Evolutionary conservation across 2,888 invertebrate species (phyloP).

Genomic region (Drosophila siamana): DNA sequence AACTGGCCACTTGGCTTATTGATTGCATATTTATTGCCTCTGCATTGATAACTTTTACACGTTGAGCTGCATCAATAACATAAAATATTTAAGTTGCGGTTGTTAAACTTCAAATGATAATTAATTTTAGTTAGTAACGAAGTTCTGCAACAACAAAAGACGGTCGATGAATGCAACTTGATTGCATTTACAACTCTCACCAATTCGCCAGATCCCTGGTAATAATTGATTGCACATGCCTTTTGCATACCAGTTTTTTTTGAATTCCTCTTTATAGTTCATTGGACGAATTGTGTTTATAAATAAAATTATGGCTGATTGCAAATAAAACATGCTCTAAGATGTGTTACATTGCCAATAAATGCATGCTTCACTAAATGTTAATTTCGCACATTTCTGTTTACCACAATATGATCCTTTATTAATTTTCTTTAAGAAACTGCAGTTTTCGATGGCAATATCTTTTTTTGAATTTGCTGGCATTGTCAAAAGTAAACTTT

Average conservation of each 20-base stretch:
- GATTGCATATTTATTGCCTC: constrained; percentile 31
- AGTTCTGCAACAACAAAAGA: constrained; percentile 28
- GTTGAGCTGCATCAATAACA: neutral
- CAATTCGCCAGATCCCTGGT: constrained; percentile 10
- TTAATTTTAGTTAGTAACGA: constrained; percentile 46
- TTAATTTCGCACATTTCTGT: too few relatives aligned
- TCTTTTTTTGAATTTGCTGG: too few relatives aligned
- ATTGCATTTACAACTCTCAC: constrained; percentile 42
- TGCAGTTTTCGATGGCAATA: too few relatives aligned
- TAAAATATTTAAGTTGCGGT: neutral
- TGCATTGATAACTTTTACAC: neutral
- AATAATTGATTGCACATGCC: constrained; percentile 23
- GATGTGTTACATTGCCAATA: too few relatives aligned
- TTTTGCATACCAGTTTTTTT: constrained; percentile 12
- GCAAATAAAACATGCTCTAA: constrained; percentile 10
- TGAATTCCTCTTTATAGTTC: constrained; percentile 13
- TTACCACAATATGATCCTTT: too few relatives aligned
- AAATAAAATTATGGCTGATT: constrained; percentile 7
- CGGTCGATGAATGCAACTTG: constrained; percentile 18
- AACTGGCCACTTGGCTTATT: constrained; percentile 52
- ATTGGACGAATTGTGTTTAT: constrained; percentile 8
- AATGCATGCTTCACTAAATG: neutral
- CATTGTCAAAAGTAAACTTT: too few relatives aligned
- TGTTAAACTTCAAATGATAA: constrained; percentile 36
- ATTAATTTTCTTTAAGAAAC: too few relatives aligned